Evolutionary conservation across 2,113 vertebrate genomes (phyloP).

Genomic region (Artemisiospiza belli): DNA sequence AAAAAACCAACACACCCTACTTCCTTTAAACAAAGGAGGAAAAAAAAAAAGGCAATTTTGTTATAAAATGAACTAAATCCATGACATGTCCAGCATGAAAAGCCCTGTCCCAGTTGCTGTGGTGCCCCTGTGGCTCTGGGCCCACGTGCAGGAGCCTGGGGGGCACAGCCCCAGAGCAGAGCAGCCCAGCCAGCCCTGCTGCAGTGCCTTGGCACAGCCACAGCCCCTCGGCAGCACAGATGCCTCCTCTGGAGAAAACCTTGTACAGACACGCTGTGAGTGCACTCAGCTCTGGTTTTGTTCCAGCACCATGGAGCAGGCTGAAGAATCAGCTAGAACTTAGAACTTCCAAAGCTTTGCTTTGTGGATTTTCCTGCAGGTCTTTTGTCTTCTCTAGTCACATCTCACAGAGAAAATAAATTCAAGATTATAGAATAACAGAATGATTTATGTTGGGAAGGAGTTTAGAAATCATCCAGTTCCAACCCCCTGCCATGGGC

Average conservation of each 20-base stretch:
- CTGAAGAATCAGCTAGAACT: neutral
- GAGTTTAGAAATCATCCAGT: rapidly evolving
- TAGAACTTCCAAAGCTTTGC: neutral
- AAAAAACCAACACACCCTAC: neutral
- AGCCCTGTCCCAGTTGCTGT: neutral
- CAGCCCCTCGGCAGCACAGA: neutral
- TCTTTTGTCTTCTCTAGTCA: neutral
- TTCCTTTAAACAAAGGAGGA: neutral
- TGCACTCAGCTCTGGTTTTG: neutral
- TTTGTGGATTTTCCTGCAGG: rapidly evolving
- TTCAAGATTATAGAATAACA: neutral
- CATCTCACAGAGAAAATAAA: neutral
- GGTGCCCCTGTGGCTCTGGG: neutral
- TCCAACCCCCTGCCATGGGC: neutral
- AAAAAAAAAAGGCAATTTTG: neutral
- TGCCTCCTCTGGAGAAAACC: neutral
- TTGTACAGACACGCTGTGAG: neutral
- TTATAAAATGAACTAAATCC: neutral
- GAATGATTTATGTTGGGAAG: neutral
- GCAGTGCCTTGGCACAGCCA: neutral
- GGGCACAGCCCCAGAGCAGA: neutral
- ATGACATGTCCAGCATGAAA: neutral
- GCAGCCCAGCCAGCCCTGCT: neutral
- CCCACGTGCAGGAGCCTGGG: neutral
- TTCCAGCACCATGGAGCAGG: neutral